Evolutionary conservation across 2,888 invertebrate genomes (phyloP).

Genomic region (Morpho deidamia): DNA sequence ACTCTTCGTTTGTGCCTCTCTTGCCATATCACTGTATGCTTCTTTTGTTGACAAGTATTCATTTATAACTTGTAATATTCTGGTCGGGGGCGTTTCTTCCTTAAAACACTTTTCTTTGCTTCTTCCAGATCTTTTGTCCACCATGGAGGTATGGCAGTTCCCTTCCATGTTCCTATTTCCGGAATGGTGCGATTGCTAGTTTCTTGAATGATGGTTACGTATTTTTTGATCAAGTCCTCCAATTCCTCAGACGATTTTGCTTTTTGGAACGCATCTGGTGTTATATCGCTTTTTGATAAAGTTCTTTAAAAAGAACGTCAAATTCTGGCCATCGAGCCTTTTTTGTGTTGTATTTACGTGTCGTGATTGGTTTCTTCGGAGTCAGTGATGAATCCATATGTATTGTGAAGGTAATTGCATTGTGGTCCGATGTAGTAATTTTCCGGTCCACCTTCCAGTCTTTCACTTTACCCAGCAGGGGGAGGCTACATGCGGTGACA

Average conservation of each 20-base stretch:
- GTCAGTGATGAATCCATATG: background rate
- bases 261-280: background rate
- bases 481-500: background rate
- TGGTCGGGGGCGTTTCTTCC: conserved; percentile 9
- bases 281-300: conserved; percentile 4
- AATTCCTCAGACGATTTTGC: background rate
- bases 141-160: background rate
- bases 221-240: background rate
- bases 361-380: conserved; percentile 3
- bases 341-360: conserved; percentile 24
- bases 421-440: conserved; percentile 25
- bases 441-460: conserved; percentile 22
- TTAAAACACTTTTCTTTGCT: background rate
- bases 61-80: conserved; percentile 11
- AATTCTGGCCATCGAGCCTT: conserved; percentile 20
- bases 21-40: conserved; percentile 1
- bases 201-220: background rate
- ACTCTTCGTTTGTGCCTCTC: conserved; percentile 23
- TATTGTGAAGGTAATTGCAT: conserved; percentile 24
- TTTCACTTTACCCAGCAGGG: conserved; percentile 18
- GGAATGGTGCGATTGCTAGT: background rate
- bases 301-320: background rate
- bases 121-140: background rate
- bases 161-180: background rate
- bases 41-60: conserved; percentile 21